Conservation (phyloP, 2,113 vertebrate genomes). For the Leiothrix lutea region DNA sequence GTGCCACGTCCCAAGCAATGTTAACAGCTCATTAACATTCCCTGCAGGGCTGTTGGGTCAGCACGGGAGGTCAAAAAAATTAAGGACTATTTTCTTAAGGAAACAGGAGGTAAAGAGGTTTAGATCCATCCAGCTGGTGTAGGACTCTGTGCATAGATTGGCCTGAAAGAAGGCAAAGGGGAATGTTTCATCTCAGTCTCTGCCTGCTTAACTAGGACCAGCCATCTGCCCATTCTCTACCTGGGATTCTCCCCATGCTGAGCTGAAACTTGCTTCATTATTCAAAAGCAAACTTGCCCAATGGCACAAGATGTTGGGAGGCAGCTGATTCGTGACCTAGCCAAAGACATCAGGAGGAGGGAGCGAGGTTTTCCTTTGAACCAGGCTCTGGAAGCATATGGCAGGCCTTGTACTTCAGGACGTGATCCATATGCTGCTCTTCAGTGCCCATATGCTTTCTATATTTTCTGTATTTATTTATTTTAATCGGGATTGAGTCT, state of each 20-base stretch:
- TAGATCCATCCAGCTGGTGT: background rate
- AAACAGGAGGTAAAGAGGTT: slow-evolving; percentile 34
- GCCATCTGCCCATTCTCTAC: slow-evolving; percentile 73
- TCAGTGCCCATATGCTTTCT: slow-evolving; percentile 72
- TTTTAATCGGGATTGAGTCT: slow-evolving; percentile 57
- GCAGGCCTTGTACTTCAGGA: slow-evolving; percentile 66
- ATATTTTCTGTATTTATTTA: slow-evolving; percentile 65
- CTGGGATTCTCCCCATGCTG: slow-evolving; percentile 74
- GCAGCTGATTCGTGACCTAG: slow-evolving; percentile 75
- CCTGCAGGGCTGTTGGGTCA: slow-evolving; percentile 42
- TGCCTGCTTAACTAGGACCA: slow-evolving; percentile 64
- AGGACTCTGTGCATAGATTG: background rate
- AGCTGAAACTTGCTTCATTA: slow-evolving; percentile 73
- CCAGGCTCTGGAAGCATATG: slow-evolving; percentile 74
- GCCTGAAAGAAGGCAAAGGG: slow-evolving; percentile 51
- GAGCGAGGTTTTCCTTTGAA: slow-evolving; percentile 56
- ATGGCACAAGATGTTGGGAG: slow-evolving; percentile 65
- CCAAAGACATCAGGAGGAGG: slow-evolving; percentile 69
- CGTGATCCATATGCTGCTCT: slow-evolving; percentile 73
- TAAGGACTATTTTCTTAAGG: slow-evolving; percentile 48
- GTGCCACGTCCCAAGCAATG: slow-evolving; percentile 6
- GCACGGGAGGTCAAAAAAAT: slow-evolving; percentile 51
- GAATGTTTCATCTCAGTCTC: slow-evolving; percentile 15
- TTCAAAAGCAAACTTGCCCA: slow-evolving; percentile 71
- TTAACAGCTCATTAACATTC: slow-evolving; percentile 64